phyloP scores from a whole-genome alignment of 2,797 vertebrate species.

The Orestias chungarensis region DNA sequence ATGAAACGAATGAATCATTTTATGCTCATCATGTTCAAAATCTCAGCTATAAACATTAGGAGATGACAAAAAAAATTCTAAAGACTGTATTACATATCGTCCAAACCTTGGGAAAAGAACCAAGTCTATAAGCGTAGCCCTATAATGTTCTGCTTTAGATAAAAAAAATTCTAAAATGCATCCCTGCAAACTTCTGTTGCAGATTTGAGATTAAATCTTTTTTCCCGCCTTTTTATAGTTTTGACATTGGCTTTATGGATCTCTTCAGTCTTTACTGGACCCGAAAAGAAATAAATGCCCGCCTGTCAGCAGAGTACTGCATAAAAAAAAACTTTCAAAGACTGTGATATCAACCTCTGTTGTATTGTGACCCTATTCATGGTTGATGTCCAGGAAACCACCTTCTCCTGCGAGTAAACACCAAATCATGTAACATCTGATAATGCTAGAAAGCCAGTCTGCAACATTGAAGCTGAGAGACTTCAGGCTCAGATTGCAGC shows the following conservation, averaged over 20 bases:
- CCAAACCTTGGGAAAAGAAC: not conserved
- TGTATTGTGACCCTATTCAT: conserved; percentile 4
- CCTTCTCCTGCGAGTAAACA: not conserved
- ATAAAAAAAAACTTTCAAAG: not conserved
- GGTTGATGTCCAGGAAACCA: conserved; percentile 1
- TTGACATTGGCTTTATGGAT: not conserved
- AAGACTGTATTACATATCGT: not conserved
- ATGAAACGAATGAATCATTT: not conserved
- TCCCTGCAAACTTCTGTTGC: not conserved
- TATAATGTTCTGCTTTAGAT: not conserved
- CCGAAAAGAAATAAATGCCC: not conserved
- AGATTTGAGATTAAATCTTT: not conserved
- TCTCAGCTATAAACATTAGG: too few relatives aligned
- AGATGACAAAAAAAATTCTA: not conserved
- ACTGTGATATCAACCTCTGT: not conserved
- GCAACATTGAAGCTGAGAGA: not conserved
- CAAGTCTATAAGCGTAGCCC: not conserved
- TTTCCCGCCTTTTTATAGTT: not conserved
- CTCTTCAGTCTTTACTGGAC: not conserved
- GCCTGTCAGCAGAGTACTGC: not conserved
- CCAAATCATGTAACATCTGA: not conserved
- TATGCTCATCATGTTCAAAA: not conserved
- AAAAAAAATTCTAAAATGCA: not conserved
- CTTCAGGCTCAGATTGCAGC: conserved; percentile 9
- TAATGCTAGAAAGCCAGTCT: not conserved